Evolutionary conservation across 2,888 invertebrate species (phyloP).

Genomic region (Poecilobothrus nobilitatus): DNA sequence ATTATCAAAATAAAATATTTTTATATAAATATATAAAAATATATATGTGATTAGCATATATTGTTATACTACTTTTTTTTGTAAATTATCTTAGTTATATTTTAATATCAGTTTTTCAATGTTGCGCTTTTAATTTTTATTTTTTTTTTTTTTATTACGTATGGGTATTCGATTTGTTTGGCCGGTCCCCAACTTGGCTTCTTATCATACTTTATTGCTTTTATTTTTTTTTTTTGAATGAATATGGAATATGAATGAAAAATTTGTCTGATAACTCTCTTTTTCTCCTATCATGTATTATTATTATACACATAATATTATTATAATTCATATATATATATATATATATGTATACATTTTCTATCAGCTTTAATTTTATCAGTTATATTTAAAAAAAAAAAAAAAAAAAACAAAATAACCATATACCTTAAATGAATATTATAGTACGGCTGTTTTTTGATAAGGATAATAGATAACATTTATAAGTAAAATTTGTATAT

Average conservation of each 20-base stretch:
- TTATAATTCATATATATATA: not conserved
- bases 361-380: no score
- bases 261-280: not conserved
- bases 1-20: no score
- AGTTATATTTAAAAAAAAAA: no score
- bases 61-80: no score
- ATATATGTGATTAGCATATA: no score
- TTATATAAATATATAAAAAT: no score
- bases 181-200: no score
- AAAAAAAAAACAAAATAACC: not conserved
- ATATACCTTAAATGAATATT: conserved; percentile 5
- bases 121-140: not conserved
- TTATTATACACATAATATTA: no score
- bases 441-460: not conserved
- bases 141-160: not conserved
- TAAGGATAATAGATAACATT: conserved; percentile 1
- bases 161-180: no score
- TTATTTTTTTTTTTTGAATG: not conserved
- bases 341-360: not conserved
- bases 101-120: not conserved
- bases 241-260: not conserved
- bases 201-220: not conserved
- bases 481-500: no score
- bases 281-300: not conserved
- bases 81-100: no score